Evolutionary conservation across 2,888 invertebrate genomes (phyloP), one percentile per base, ranked within the genome.

Genomic region (Tetranychus piercei): DNA sequence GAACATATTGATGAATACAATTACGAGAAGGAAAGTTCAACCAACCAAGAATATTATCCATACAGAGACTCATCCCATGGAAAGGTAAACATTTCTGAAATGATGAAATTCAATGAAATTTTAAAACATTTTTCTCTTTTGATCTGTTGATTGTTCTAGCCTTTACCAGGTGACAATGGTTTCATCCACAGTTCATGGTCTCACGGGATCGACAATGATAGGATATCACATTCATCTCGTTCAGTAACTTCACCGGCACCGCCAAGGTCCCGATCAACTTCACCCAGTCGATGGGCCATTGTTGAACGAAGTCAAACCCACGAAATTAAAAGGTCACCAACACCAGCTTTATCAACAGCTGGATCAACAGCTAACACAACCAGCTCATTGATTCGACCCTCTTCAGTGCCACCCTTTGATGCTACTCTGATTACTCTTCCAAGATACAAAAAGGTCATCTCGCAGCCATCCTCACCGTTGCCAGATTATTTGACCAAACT

Each of bases 41-140:
- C n/a, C 34, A 34, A 34, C 9, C 74, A 75, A 65, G 75, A 75
- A 44, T 75, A 34, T 44, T 75, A 72, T 65, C 66, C 44, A 34
- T 34, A 65, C 43, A n/a, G 75, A 34, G 75, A 75, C 44, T 72
- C 75, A 18, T 11, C 11, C 20, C 75, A 72, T 23, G 72, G 72
- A 15, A 75, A 75, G 66, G 75, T 75, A 73, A 55, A 55, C 22
- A 20, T 66, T 66, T 66, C 6, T 9, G 66, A 66, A 66, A 65
- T 65, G 18, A 65, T 6, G n/a, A 65, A n/a, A 65, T 65, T 23
- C 6, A n/a, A 22, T 18, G n/a, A n/a, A 22, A 18, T 43, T 23
- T 22, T 8, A 71, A 34, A 22, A 71, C 23, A 71, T 34, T 34
- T 34, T 55, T 44, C 15, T 64, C 55, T 73, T 45, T 23, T 65